phyloP scores from a whole-genome alignment of 1,140 invertebrate genomes.

The Drosophila simulans region DNA sequence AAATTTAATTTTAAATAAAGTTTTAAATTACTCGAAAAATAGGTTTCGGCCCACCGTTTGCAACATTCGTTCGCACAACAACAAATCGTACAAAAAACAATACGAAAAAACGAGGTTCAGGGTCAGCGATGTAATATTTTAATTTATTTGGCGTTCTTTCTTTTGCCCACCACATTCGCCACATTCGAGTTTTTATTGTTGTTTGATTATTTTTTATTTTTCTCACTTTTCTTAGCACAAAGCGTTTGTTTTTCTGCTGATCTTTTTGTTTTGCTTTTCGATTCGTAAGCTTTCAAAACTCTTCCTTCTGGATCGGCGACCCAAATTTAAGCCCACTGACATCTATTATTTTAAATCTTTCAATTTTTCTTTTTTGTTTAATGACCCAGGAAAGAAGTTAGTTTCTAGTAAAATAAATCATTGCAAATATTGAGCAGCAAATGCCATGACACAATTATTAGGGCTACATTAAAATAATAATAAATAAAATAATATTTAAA shows the following conservation, averaged over 20 bases:
- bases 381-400: neutral
- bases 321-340: neutral
- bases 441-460: too few species aligned
- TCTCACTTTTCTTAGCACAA: constrained; percentile 38
- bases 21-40: too few species aligned
- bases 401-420: neutral
- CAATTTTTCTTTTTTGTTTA: neutral
- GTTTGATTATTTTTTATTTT: constrained; percentile 11
- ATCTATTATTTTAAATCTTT: neutral
- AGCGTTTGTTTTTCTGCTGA: constrained; percentile 23
- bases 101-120: constrained; percentile 51
- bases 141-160: constrained; percentile 70
- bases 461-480: too few species aligned
- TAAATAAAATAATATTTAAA: too few species aligned
- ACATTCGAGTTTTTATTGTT: constrained; percentile 1
- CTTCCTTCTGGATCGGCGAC: neutral
- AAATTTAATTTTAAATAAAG: too few species aligned
- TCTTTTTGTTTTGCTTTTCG: constrained; percentile 46
- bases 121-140: constrained; percentile 78
- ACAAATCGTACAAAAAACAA: constrained; percentile 5
- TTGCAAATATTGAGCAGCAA: too few species aligned
- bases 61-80: constrained; percentile 9
- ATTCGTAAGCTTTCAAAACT: constrained; percentile 45
- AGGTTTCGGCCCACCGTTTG: too few species aligned
- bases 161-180: constrained; percentile 28